Evolutionary conservation across 1,140 invertebrate genomes (phyloP).

Genomic region (Lethrus apterus): DNA sequence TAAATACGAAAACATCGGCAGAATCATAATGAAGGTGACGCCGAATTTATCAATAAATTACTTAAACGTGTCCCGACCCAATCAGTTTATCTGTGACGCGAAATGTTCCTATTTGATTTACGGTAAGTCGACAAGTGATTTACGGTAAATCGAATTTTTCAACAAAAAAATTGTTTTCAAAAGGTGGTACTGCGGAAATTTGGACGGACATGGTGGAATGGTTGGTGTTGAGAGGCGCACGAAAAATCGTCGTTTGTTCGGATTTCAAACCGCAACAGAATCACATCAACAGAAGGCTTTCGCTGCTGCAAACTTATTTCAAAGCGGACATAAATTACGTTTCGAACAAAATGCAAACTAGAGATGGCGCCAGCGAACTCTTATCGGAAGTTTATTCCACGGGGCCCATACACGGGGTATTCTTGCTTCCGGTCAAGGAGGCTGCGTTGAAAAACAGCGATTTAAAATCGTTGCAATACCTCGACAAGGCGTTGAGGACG

Average conservation of each 20-base stretch:
- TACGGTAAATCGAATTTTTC: slow-evolving; percentile 6
- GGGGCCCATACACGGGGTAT: slow-evolving; percentile 32
- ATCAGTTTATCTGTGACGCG: slow-evolving; percentile 35
- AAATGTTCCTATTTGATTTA: slow-evolving; percentile 34
- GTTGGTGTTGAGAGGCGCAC: slow-evolving; percentile 73
- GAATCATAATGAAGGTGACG: slow-evolving; percentile 30
- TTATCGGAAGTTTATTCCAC: slow-evolving; percentile 29
- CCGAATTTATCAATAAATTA: slow-evolving; percentile 29
- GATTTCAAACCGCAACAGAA: slow-evolving; percentile 29
- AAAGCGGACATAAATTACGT: slow-evolving; percentile 28
- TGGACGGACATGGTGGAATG: slow-evolving; percentile 83
- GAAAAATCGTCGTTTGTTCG: slow-evolving; percentile 53
- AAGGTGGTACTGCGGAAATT: slow-evolving; percentile 76
- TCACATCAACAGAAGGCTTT: slow-evolving; percentile 28
- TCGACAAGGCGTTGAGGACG: slow-evolving; percentile 31
- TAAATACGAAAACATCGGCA: slow-evolving; percentile 31
- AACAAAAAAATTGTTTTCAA: slow-evolving; percentile 24
- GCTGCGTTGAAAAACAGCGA: slow-evolving; percentile 20
- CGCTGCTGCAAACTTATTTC: slow-evolving; percentile 28
- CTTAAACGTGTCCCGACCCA: slow-evolving; percentile 32
- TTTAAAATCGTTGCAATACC: slow-evolving; percentile 32
- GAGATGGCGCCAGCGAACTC: slow-evolving; percentile 31
- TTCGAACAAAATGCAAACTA: slow-evolving; percentile 27
- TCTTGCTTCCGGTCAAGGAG: slow-evolving; percentile 28
- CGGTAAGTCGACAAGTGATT: slow-evolving; percentile 31